Evolutionary conservation across 2,113 vertebrate species (phyloP).

Genomic region (Podilymbus podiceps): DNA sequence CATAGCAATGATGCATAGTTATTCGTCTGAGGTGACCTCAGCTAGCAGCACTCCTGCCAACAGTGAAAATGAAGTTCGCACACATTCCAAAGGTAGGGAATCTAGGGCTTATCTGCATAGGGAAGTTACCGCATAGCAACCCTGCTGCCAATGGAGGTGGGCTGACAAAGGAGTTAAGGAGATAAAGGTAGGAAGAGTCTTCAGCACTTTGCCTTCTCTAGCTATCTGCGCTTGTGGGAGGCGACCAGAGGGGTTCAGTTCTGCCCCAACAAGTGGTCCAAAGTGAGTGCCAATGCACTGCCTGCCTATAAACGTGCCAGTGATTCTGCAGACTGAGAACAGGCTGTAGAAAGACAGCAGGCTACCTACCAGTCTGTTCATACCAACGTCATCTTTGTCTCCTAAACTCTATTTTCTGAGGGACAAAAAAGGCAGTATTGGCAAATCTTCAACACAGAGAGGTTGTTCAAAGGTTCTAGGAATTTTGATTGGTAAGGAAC

Average conservation of each 20-base stretch:
- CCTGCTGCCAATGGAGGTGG: not conserved
- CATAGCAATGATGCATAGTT: not conserved
- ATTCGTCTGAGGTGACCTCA: not conserved
- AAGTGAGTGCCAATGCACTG: not conserved
- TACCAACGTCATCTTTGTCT: not conserved
- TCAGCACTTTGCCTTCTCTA: not conserved
- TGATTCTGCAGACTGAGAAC: not conserved
- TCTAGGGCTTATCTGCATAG: not conserved
- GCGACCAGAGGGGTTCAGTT: not conserved
- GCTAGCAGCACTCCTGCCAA: not conserved
- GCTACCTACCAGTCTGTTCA: not conserved
- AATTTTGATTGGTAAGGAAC: not conserved
- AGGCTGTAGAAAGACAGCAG: not conserved
- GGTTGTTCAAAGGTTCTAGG: not conserved
- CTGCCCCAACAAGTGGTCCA: not conserved
- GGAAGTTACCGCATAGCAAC: not conserved
- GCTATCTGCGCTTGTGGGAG: not conserved
- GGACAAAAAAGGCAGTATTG: not conserved
- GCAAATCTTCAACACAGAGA: not conserved
- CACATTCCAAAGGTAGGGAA: not conserved
- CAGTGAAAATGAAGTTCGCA: not conserved
- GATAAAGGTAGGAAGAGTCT: not conserved
- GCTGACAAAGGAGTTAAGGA: not conserved
- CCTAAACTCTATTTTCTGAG: not conserved
- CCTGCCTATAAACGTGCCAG: not conserved